Base-by-base conservation (phyloP, 2,888 invertebrate genomes). In the Corbicula japonica region DNA sequence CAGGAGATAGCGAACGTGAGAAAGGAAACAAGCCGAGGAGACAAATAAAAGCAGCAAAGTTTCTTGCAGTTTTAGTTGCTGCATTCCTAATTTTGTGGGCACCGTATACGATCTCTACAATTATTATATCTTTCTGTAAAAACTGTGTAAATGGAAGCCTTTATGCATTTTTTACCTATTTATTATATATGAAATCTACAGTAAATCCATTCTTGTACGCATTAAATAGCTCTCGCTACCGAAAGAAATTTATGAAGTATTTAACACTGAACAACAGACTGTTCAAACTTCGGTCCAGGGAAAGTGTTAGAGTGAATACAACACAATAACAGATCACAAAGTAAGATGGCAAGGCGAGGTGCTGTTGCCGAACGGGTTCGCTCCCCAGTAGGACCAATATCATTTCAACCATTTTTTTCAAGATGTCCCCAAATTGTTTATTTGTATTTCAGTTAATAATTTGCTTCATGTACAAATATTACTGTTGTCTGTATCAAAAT, bases 61-160 rank as follows among this genome's bases (percentile, higher is more conserved):
- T 85, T 32, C 72, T 89, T 32, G 76, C 83, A 1, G 60, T 80
- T 10, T 74, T 90, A n/a, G 89, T 89, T 0, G 34, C 84, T 8
- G 85, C 82, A 1, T 86, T 88, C 35, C 58, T 81, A 1, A 12
- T 88, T 21, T 87, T 83, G 32, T 90, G 89, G 89, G 76, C 83
- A 1, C 90, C 90, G 12, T 90, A 89, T 63, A 85, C 86, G 2
- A 44, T 88, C 3, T 60, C 82, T 6, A 88, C 89, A 2, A 76
- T 89, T 15, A 54, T 86, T 0, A 80, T 86, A 15, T 76, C 89
- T 0, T 77, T 87, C 18, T 88, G 88, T 69, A 75, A 77, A 0
- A 97, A 97, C 0, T 98, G 98, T 93, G 97, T 97, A 86, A 98
- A 98, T 93, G 96, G 96, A 91, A 97, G 98, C 93, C 94, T 98